Evolutionary conservation across 2,888 invertebrate species (phyloP).

Genomic region (Mesorhabditis sp.): DNA sequence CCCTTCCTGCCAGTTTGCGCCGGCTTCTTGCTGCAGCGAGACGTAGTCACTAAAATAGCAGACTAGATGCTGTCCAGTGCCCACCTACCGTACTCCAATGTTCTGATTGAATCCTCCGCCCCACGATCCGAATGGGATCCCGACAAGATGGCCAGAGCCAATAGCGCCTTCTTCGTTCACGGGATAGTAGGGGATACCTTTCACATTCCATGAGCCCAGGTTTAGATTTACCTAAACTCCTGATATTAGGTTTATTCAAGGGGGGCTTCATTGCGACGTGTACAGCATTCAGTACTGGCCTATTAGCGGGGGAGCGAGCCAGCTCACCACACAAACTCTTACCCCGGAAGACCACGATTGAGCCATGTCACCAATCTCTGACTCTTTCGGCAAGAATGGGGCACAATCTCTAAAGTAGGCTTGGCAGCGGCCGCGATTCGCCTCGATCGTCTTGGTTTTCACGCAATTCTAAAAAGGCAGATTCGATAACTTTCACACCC

Average conservation of each 20-base stretch:
- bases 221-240: not conserved
- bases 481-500: not conserved
- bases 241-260: not conserved
- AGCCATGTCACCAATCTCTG: not conserved
- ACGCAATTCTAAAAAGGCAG: not conserved
- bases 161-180: slow-evolving; percentile 47
- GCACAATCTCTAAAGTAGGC: not conserved
- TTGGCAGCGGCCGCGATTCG: not conserved
- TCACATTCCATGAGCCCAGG: slow-evolving; percentile 32
- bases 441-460: not conserved
- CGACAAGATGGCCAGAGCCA: slow-evolving; percentile 36
- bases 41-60: slow-evolving; percentile 36
- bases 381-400: not conserved
- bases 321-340: not conserved
- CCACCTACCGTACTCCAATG: slow-evolving; percentile 27
- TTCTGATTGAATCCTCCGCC: slow-evolving; percentile 49
- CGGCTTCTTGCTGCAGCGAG: slow-evolving; percentile 39
- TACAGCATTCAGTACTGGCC: not conserved
- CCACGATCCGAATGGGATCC: slow-evolving; percentile 43
- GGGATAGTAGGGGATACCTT: slow-evolving; percentile 49
- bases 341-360: not conserved
- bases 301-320: not conserved
- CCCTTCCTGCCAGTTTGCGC: slow-evolving; percentile 49
- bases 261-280: not conserved
- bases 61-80: not conserved